Percentiles rank a stretch among this genome's conserved stretches.
phyloP scores from a whole-genome alignment of 2,888 invertebrate species.

The Unio pictorum region DNA sequence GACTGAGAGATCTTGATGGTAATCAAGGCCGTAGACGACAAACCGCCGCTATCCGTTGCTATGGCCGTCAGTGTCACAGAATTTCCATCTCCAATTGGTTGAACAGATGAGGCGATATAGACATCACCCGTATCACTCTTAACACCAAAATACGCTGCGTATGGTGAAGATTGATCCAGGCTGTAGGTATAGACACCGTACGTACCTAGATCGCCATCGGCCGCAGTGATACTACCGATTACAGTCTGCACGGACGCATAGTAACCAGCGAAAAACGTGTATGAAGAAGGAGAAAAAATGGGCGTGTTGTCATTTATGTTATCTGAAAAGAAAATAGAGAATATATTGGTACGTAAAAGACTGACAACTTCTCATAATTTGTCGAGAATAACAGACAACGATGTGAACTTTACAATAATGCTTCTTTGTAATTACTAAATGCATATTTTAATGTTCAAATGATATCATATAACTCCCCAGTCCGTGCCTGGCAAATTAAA shows the following conservation, averaged over 20 bases:
- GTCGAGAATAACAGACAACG: too few species aligned
- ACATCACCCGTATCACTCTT: constrained; percentile 15
- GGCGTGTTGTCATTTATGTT: constrained; percentile 38
- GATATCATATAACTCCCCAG: too few species aligned
- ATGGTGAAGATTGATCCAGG: constrained; percentile 20
- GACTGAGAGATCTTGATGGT: constrained; percentile 2
- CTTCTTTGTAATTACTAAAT: too few species aligned
- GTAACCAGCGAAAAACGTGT: constrained; percentile 23
- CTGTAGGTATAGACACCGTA: constrained; percentile 17
- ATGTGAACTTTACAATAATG: too few species aligned
- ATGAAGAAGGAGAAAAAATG: constrained; percentile 30
- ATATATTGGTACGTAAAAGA: too few species aligned
- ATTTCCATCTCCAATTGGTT: too few species aligned
- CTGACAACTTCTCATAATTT: too few species aligned
- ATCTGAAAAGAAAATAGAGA: background rate
- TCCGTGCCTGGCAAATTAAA: too few species aligned
- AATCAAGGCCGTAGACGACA: too few species aligned
- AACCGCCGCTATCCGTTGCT: too few species aligned
- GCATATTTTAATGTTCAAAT: too few species aligned
- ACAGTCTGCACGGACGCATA: constrained; percentile 12
- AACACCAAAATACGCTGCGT: constrained; percentile 19
- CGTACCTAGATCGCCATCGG: constrained; percentile 25
- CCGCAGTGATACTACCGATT: constrained; percentile 21
- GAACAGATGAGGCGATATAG: constrained; percentile 5
- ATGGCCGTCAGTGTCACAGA: too few species aligned